These are phyloP conservation scores for Drosophila sucinea DNA, from an alignment of 1,140 invertebrate species.

Conservation along the genomic window DNA sequence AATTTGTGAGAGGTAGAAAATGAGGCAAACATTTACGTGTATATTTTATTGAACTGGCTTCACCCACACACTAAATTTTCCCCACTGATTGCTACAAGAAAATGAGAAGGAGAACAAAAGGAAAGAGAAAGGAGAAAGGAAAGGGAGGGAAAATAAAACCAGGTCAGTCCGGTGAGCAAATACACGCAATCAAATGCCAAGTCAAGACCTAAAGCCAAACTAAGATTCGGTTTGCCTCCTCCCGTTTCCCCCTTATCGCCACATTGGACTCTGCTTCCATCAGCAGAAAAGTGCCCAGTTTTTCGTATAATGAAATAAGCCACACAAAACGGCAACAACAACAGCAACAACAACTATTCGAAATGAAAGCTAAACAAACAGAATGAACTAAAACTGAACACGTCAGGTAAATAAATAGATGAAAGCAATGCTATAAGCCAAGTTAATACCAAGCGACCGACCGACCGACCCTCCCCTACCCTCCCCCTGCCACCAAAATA, in stretches of 20 bases:
- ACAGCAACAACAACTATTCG: constrained; percentile 48
- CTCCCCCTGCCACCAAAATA: background rate
- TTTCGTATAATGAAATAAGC: constrained; percentile 52
- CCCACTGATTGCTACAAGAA: constrained; percentile 51
- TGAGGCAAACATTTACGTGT: constrained; percentile 47
- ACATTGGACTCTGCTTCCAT: constrained; percentile 16
- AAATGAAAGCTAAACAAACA: constrained; percentile 61
- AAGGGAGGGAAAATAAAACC: constrained; percentile 15
- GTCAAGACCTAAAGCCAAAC: constrained; percentile 50
- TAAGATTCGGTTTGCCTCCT: constrained; percentile 29
- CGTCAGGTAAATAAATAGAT: constrained; percentile 66
- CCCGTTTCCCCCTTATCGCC: background rate
- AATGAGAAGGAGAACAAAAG: constrained; percentile 6
- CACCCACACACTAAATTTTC: constrained; percentile 55
- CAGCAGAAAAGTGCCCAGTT: constrained; percentile 15
- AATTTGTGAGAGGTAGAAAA: constrained; percentile 21
- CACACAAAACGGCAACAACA: constrained; percentile 23
- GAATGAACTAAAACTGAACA: constrained; percentile 72
- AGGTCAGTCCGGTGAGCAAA: constrained; percentile 46
- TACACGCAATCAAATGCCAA: constrained; percentile 57
- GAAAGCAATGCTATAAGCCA: constrained; percentile 25
- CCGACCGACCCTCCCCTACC: too few relatives aligned
- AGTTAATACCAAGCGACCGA: background rate
- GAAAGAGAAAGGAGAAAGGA: background rate
- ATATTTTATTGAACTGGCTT: constrained; percentile 66